Evolutionary conservation across 2,113 vertebrate genomes (phyloP).

Genomic region (Carettochelys insculpta): DNA sequence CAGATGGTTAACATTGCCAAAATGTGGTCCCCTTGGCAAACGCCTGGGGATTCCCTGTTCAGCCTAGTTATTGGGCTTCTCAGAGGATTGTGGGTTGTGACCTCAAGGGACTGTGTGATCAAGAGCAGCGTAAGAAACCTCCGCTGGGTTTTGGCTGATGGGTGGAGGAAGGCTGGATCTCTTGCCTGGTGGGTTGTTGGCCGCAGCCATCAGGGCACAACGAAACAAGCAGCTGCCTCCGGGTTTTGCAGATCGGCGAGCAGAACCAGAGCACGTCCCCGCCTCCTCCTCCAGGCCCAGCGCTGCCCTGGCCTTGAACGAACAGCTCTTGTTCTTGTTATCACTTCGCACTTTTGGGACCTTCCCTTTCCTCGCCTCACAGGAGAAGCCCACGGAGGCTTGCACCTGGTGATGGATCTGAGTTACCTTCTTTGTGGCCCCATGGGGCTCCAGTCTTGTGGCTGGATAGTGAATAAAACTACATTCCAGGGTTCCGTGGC

Average conservation of each 20-base stretch:
- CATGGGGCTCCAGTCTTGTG: not conserved
- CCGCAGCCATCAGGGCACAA: not conserved
- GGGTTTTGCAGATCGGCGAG: not conserved
- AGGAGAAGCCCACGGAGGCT: not conserved
- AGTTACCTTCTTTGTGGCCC: not conserved
- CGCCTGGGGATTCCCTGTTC: fast-evolving
- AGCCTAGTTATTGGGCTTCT: not conserved
- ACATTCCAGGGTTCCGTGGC: not conserved
- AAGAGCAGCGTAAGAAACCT: not conserved
- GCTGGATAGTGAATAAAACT: not conserved
- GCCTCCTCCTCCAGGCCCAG: too few relatives aligned
- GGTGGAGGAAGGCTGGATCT: not conserved
- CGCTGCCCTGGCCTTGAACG: not conserved
- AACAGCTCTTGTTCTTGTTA: not conserved
- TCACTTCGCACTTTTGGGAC: not conserved
- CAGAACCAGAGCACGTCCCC: not conserved
- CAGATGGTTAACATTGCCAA: not conserved
- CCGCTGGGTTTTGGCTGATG: not conserved
- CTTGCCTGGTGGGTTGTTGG: not conserved
- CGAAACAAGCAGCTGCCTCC: not conserved
- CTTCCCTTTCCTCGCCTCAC: not conserved
- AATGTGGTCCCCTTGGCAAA: not conserved
- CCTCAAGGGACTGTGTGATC: not conserved
- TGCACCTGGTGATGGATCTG: not conserved
- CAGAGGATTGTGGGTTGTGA: not conserved